Base-by-base conservation (phyloP, 2,113 vertebrate species). In the Sinocyclocheilus maitianheensis region DNA sequence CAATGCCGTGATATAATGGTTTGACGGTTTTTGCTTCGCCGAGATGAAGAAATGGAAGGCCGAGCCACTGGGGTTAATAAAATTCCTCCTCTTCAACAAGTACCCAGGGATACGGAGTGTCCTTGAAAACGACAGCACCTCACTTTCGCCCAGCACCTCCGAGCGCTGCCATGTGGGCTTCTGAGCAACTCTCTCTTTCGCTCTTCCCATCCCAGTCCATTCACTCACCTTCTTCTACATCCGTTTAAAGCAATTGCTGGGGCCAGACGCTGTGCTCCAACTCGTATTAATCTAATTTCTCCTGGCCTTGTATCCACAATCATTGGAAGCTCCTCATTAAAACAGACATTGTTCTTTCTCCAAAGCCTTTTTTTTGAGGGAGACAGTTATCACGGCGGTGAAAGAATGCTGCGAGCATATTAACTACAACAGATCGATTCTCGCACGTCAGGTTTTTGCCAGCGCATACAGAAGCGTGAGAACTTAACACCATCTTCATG, bases 71-170 rank as follows among this genome's bases (percentile, higher is more conserved):
- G 94, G 95, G 95, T 96, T 96, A 96, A 96, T 95, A 95, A 94
- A 94, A 96, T 96, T 95, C 95, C 92, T 94, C 91, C 92, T 95
- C 91, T 95, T 96, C 95, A 95, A 95, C 94, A 95, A 95, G 95
- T 95, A 95, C 92, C 95, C 91, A 93, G 95, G 95, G 94, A 95
- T 93, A 91, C 75, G 85, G 86, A 87, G 91, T 93, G 95, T 95
- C 95, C 95, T 96, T 96, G 95, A 95, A 89, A 93, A 92, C 91
- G 93, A 92, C 91, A 88, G 91, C 92, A 88, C 92, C 93, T 92
- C 90, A 88, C 91, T 93, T 93, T 89, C 22, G 83, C 92, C 83
- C 84, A 89, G 87, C 92, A 92, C 92, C 91, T 93, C 88, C 79
- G 84, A 91, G 92, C 89, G 53, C 72, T 88, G 63, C 80, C 55